These are phyloP conservation scores for Ptyas mucosa DNA, from an alignment of 2,113 vertebrate species.

Conservation along the genomic window DNA sequence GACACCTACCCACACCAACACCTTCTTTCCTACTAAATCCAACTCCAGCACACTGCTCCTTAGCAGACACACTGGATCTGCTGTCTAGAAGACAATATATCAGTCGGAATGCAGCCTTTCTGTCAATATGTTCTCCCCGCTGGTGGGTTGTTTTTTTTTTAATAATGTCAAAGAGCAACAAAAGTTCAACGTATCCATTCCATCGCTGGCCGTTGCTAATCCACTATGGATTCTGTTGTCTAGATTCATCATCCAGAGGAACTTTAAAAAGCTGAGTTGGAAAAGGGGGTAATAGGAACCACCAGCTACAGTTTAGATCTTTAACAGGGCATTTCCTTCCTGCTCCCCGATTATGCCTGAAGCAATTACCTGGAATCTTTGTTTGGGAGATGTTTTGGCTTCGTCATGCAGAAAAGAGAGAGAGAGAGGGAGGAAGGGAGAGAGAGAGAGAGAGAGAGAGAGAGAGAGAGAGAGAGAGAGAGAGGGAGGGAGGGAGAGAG, in stretches of 20 bases:
- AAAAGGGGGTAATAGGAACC: constrained; percentile 27
- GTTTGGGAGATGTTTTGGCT: constrained; percentile 67
- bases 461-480: constrained; percentile 60
- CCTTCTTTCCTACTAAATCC: constrained; percentile 72
- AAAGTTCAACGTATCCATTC: constrained; percentile 70
- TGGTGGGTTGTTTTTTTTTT: constrained; percentile 39
- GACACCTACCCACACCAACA: constrained; percentile 43
- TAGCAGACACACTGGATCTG: constrained; percentile 54
- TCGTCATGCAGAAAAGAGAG: constrained; percentile 43
- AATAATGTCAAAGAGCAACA: constrained; percentile 62
- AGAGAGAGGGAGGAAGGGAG: constrained; percentile 50
- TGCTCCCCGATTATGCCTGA: constrained; percentile 49
- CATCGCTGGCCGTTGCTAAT: constrained; percentile 66
- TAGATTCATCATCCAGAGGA: constrained; percentile 61
- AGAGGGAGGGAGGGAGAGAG: constrained; percentile 57
- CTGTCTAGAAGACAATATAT: constrained; percentile 74
- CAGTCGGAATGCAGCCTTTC: constrained; percentile 73
- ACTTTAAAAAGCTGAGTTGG: constrained; percentile 68
- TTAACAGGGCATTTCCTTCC: constrained; percentile 47
- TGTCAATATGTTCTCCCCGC: constrained; percentile 69
- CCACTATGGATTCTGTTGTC: constrained; percentile 62
- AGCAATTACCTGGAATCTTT: constrained; percentile 69
- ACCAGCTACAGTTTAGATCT: constrained; percentile 59
- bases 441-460: constrained; percentile 59
- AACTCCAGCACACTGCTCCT: constrained; percentile 65